Base-by-base conservation (phyloP, 92 coral and sea anemone genomes). In the Hydrozoanthus gracilis region DNA sequence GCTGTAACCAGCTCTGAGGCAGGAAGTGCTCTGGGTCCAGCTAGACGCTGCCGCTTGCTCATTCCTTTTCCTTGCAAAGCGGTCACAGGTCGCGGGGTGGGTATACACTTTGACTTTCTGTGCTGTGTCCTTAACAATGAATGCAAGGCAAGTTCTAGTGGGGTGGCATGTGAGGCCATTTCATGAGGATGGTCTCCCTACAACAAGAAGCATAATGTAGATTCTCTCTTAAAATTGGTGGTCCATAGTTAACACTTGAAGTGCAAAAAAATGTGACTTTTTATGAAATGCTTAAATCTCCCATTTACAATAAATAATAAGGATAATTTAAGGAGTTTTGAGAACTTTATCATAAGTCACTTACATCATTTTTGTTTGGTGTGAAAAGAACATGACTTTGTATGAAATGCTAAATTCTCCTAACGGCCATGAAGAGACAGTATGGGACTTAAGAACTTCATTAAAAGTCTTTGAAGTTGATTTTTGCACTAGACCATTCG, bases 61-160 rank as follows among this genome's bases (percentile, higher is more conserved):
- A 92, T 89, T 15, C 94, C 96, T 73, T 91, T 91, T 16, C 87
- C 87, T 49, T 91, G 94, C 15, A 76, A 92, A 47, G 98, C 91
- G 5, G 99, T 97, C 3, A 95, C 95, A 13, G 99, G 99, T 48
- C 88, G 95, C 7, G 97, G 98, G 0, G 96, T 90, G 18, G 90
- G 89, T 17, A 90, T 69, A 66, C 92, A 55, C 44, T 94, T 93
- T 15, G 86, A 86, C 51, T 77, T 89, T 61, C 90, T 89, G 90
- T 97, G 98, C 51, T 91, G 95, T 66, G 86, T 92, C 68, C 99
- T 90, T 66, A 97, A 88, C 50, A 97, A 90, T 27, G 95, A 87
- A 76, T 97, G 97, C 10, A 97, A 88, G 4, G 92, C 89, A 46
- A 88, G 92, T 76, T 93, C 97, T 66, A 97, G 88, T 18, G 96